Base-by-base conservation (phyloP, 2,888 invertebrate genomes). In the Nudaria mundana region DNA sequence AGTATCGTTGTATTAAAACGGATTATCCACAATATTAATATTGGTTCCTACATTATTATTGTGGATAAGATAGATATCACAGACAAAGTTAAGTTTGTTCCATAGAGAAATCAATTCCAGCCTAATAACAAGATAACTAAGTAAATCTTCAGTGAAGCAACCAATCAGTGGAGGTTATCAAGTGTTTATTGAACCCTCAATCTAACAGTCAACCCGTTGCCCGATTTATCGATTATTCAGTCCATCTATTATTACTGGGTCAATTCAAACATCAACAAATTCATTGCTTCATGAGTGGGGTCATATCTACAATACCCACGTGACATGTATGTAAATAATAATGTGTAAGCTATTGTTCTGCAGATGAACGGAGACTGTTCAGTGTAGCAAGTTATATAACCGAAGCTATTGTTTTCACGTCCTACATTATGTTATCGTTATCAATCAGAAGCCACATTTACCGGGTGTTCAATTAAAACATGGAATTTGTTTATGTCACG, bases 321-420 rank as follows among this genome's bases (percentile, higher is more conserved):
- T 47, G 44, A 52, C 35, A 41, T 31, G n/a, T n/a, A n/a, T n/a
- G 40, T 55, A 51, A 52, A 57, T 56, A 49, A 54, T 49, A 53
- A 54, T 56, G 49, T 44, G 52, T 58, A 49, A 52, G 43, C 59
- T 34, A 66, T 67, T 66, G 66, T 66, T 59, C 52, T 46, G 37
- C 48, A 56, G 61, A 63, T 63, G 55, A 52, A 44, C 49, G 56
- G 56, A 60, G 60, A 59, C 56, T 53, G 52, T 55, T 52, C 44
- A 54, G 32, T 46, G 48, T 60, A 57, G 42, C 52, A 52, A 42
- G 44, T 66, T 62, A 59, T 55, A 57, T 62, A 66, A 66, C 51
- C 37, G 35, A 36, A 34, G 25, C 47, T 42, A 67, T 68, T 69
- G 68, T 68, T 64, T 48, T 44, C 45, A 42, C 46, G 37, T 53